Evolutionary conservation across 2,797 vertebrate species (phyloP).

Genomic region (Rousettus madagascariensis): DNA sequence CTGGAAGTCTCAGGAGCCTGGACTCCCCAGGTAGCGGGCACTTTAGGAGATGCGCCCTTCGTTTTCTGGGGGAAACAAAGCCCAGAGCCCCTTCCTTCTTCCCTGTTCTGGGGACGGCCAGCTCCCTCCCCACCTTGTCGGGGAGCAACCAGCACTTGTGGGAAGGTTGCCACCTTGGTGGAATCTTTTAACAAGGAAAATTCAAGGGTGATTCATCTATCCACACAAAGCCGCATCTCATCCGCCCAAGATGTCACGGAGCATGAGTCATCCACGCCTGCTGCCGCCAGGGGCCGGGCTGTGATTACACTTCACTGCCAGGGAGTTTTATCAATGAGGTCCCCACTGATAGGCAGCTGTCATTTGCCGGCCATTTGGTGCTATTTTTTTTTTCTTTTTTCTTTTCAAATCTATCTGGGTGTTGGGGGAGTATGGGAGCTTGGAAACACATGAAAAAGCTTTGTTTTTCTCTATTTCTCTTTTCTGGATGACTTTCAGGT

Average conservation of each 20-base stretch:
- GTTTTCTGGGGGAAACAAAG: not conserved
- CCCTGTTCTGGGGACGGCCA: rapidly evolving
- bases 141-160: not conserved
- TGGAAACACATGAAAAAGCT: conserved; percentile 22
- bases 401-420: conserved; percentile 52
- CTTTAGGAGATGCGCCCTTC: not conserved
- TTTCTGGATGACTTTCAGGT: not conserved
- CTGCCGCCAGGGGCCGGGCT: not conserved
- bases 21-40: rapidly evolving
- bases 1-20: not conserved
- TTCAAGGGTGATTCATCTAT: conserved; percentile 46
- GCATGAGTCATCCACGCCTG: conserved; percentile 46
- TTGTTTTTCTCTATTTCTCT: conserved; percentile 31
- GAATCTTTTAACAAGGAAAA: conserved; percentile 42
- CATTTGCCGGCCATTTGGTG: conserved; percentile 47
- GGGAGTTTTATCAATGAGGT: conserved; percentile 43
- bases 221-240: conserved; percentile 16
- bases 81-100: not conserved
- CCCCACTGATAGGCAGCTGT: conserved; percentile 44
- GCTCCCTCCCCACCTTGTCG: not conserved
- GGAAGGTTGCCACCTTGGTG: conserved; percentile 2
- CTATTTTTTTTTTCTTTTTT: conserved; percentile 49
- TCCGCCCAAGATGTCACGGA: not conserved
- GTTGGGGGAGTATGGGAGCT: not conserved
- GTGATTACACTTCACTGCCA: conserved; percentile 30